Evolutionary conservation across 2,888 invertebrate genomes (phyloP).

Genomic region (Eretmocerus hayati): DNA sequence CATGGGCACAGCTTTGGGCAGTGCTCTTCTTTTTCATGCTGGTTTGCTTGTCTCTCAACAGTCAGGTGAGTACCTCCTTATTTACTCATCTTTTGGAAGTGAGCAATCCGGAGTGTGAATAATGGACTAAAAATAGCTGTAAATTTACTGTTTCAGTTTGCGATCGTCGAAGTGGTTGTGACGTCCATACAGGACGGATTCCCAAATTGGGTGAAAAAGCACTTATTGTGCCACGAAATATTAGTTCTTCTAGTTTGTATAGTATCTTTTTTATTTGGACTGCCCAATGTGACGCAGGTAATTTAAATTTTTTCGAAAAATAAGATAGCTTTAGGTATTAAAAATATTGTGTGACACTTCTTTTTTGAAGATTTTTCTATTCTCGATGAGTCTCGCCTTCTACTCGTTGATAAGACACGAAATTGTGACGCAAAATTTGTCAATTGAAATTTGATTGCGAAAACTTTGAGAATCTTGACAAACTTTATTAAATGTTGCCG

Average conservation of each 20-base stretch:
- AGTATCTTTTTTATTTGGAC: constrained; percentile 74
- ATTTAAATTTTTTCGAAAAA: too few species aligned
- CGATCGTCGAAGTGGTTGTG: constrained; percentile 89
- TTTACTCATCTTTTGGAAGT: background rate
- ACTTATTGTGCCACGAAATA: constrained; percentile 78
- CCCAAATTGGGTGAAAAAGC: constrained; percentile 75
- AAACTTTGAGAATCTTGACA: too few species aligned
- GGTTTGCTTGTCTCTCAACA: constrained; percentile 79
- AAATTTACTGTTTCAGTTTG: constrained; percentile 65
- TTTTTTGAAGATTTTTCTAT: too few species aligned
- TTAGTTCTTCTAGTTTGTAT: constrained; percentile 76
- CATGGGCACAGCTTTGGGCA: constrained; percentile 83
- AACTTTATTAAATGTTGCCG: too few species aligned
- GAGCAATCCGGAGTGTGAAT: too few species aligned
- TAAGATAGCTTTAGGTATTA: constrained; percentile 4
- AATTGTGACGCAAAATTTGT: too few species aligned
- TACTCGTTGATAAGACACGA: too few species aligned
- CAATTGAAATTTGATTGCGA: too few species aligned
- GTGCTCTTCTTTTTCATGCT: constrained; percentile 87
- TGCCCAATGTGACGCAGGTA: constrained; percentile 82
- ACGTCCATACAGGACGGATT: constrained; percentile 92
- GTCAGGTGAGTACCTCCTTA: constrained; percentile 58
- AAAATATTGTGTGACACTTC: too few species aligned
- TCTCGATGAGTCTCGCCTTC: too few species aligned
- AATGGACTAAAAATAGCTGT: too few species aligned